Evolutionary conservation across 2,113 vertebrate genomes (phyloP).

Genomic region (Acanthochromis polyacanthus): DNA sequence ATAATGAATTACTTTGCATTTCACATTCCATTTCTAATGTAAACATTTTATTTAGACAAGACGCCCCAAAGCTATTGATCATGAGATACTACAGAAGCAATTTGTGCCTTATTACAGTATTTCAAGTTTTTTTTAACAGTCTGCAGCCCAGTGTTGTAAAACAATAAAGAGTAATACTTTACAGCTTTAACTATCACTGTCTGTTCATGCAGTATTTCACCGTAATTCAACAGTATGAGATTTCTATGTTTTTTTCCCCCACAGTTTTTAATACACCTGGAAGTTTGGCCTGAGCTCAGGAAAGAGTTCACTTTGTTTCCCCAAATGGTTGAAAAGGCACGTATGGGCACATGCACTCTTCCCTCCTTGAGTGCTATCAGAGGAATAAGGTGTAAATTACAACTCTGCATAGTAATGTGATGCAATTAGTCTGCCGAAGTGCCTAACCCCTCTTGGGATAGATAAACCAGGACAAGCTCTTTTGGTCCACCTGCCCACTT

Average conservation of each 20-base stretch:
- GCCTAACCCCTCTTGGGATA: conserved; percentile 37
- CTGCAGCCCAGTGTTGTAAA: conserved; percentile 14
- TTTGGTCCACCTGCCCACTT: conserved; percentile 51
- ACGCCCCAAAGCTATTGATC: conserved; percentile 34
- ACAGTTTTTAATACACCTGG: not conserved
- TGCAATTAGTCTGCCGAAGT: conserved; percentile 56
- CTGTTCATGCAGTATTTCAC: conserved; percentile 26
- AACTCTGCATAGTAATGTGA: conserved; percentile 57
- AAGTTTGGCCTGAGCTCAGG: conserved; percentile 7
- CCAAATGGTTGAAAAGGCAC: not conserved
- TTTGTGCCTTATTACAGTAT: conserved; percentile 23
- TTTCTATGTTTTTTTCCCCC: not conserved
- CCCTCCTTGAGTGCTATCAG: conserved; percentile 22
- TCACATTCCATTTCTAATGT: conserved; percentile 63
- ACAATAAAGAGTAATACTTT: not conserved
- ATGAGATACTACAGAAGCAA: conserved; percentile 52
- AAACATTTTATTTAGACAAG: conserved; percentile 62
- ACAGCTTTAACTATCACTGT: not conserved
- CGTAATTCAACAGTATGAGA: not conserved
- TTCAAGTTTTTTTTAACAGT: conserved; percentile 32
- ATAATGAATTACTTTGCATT: conserved; percentile 56
- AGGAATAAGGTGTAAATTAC: conserved; percentile 62
- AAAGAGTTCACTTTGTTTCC: conserved; percentile 1
- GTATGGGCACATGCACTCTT: conserved; percentile 21
- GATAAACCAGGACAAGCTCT: conserved; percentile 54